Evolutionary conservation across 2,888 invertebrate genomes (phyloP).

Genomic region (Limnephilus marmoratus): DNA sequence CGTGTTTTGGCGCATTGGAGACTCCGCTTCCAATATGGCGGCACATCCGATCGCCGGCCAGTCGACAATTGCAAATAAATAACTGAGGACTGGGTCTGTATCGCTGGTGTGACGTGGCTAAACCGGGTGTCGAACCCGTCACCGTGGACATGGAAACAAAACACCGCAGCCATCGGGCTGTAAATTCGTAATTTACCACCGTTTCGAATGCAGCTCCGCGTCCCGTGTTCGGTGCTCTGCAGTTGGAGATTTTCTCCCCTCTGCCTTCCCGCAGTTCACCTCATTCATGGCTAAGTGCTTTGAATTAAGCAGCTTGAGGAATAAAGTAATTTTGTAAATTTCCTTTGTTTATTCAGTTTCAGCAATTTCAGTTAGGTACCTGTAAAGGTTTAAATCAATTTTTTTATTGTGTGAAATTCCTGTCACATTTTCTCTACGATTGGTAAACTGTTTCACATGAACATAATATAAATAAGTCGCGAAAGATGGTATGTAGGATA

Average conservation of each 20-base stretch:
- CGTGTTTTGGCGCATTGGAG: constrained; percentile 23
- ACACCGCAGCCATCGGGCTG: constrained; percentile 40
- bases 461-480: too few species aligned
- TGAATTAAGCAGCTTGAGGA: not conserved
- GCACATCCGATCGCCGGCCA: constrained; percentile 23
- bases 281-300: not conserved
- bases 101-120: constrained; percentile 37
- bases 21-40: constrained; percentile 23
- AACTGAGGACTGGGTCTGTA: constrained; percentile 28
- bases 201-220: constrained; percentile 25
- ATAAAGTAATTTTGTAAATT: not conserved
- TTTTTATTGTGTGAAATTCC: too few species aligned
- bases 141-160: constrained; percentile 36
- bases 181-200: constrained; percentile 43
- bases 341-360: not conserved
- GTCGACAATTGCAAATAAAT: constrained; percentile 44
- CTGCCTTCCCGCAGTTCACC: not conserved
- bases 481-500: too few species aligned
- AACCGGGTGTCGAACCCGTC: constrained; percentile 54
- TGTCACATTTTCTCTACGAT: too few species aligned
- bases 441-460: too few species aligned
- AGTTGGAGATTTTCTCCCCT: not conserved
- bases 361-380: not conserved
- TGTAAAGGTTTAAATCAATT: too few species aligned
- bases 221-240: not conserved